Evolutionary conservation across 2,797 vertebrate species (phyloP), one percentile per base, ranked within the genome.

Genomic region (Gambusia yucatana): DNA sequence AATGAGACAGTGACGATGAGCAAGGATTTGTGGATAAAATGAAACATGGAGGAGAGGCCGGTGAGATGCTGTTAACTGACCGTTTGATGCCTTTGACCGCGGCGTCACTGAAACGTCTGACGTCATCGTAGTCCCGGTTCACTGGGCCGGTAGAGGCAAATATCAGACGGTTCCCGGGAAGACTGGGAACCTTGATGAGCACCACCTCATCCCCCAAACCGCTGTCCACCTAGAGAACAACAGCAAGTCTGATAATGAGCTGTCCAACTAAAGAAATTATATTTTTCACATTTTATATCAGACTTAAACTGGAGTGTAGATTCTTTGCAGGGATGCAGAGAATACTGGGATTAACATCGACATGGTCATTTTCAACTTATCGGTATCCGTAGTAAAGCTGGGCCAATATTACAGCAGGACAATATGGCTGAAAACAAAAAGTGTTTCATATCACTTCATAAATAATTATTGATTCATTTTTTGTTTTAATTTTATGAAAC

Each of bases 91-190:
- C 96, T 0, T 87, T 94, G 75, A 69, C 73, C 0, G 95, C 96
- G 4, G 96, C 96, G 13, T 97, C 96, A 0, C 92, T 93, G 85
- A 96, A 97, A 78, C 95, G 93, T 46, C 96, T 82, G 80, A 95
- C 67, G 3, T 97, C 96, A 74, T 97, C 96, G 0, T 96, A 97
- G 91, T 97, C 96, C 0, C 96, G 94, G 88, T 96, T 95, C 3
- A 97, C 89, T 0, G 96, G 96, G 39, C 96, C 96, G 0, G 96
- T 97, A 70, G 93, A 92, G 10, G 96, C 91, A 87, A 95, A 97
- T 76, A 97, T 92, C 85, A 97, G 61, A 17, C 96, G 91, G 84
- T 96, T 91, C 30, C 96, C 96, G 4, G 96, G 95, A 48, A 96
- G 89, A 87, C 88, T 92, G 6, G 93, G 93, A 67, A 94, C 95